phyloP scores from a whole-genome alignment of 2,797 vertebrate genomes.

The Anolis apletophallus region DNA sequence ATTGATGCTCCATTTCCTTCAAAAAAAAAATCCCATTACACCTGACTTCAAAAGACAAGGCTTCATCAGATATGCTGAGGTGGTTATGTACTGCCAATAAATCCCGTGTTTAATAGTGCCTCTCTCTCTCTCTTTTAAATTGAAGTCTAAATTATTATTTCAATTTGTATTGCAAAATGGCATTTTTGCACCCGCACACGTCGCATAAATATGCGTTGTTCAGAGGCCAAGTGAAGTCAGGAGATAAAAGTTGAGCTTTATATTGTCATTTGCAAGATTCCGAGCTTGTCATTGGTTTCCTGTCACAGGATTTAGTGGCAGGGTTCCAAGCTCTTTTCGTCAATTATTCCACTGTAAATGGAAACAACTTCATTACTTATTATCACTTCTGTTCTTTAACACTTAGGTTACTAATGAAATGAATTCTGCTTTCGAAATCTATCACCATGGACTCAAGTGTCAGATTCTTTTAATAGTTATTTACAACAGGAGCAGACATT shows the following conservation, averaged over 20 bases:
- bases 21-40: conserved; percentile 47
- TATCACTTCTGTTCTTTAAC: conserved; percentile 12
- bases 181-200: conserved; percentile 38
- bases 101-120: conserved; percentile 16
- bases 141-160: conserved; percentile 42
- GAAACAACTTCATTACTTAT: conserved; percentile 25
- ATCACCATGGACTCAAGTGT: background rate
- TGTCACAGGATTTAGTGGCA: background rate
- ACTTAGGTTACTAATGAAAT: conserved; percentile 10
- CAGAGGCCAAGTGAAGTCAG: background rate
- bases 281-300: background rate
- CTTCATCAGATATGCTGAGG: conserved; percentile 26
- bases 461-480: background rate
- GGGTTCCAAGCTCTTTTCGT: conserved; percentile 13
- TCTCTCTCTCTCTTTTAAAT: conserved; percentile 47
- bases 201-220: conserved; percentile 30
- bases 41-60: conserved; percentile 47
- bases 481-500: background rate
- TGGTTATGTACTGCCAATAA: conserved; percentile 36
- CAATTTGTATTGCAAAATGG: conserved; percentile 33
- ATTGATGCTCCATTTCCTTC: conserved; percentile 44
- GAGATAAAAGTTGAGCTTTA: conserved; percentile 19
- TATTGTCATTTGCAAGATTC: conserved; percentile 14
- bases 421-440: background rate
- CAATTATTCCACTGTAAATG: background rate